Evolutionary conservation across 2,888 invertebrate genomes (phyloP).

Genomic region (Anarsia innoxiella): DNA sequence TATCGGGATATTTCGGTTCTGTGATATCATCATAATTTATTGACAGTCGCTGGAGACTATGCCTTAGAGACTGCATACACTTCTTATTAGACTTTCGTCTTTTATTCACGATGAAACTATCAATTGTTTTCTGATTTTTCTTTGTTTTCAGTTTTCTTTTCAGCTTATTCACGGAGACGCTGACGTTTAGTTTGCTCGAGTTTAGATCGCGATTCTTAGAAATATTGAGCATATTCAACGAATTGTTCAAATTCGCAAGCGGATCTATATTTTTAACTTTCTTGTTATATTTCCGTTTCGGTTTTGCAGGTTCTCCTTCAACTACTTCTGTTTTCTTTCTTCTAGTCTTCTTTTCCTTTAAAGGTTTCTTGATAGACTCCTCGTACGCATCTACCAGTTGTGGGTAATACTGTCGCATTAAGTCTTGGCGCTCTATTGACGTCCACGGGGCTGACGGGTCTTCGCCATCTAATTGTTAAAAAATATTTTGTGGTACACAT

Average conservation of each 20-base stretch:
- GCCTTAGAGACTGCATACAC: constrained; percentile 28
- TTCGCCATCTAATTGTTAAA: constrained; percentile 53
- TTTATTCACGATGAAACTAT: constrained; percentile 53
- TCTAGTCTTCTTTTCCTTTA: constrained; percentile 53
- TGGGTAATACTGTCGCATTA: constrained; percentile 78
- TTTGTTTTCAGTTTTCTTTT: constrained; percentile 53
- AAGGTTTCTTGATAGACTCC: constrained; percentile 70
- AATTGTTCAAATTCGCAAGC: constrained; percentile 31
- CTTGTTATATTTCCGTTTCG: constrained; percentile 53
- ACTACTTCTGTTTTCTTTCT: constrained; percentile 38
- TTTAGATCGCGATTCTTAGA: constrained; percentile 28
- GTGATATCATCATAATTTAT: constrained; percentile 20
- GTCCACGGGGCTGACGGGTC: constrained; percentile 73
- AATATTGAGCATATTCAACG: constrained; percentile 36
- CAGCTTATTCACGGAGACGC: constrained; percentile 51
- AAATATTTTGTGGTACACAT: too few relatives aligned
- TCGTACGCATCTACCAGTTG: constrained; percentile 76
- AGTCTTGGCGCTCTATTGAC: constrained; percentile 80
- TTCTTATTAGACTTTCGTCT: constrained; percentile 36
- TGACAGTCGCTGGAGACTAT: constrained; percentile 42
- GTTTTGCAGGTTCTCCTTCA: constrained; percentile 32
- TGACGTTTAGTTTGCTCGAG: constrained; percentile 45
- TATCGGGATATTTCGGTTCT: constrained; percentile 1
- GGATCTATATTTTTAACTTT: constrained; percentile 39
- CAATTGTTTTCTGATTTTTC: constrained; percentile 51